A percentile compares a stretch with the other conserved stretches of the same genome.
These are phyloP conservation scores for Yponomeuta malinellus DNA, from an alignment of 2,888 invertebrate species.

Conservation along the genomic window DNA sequence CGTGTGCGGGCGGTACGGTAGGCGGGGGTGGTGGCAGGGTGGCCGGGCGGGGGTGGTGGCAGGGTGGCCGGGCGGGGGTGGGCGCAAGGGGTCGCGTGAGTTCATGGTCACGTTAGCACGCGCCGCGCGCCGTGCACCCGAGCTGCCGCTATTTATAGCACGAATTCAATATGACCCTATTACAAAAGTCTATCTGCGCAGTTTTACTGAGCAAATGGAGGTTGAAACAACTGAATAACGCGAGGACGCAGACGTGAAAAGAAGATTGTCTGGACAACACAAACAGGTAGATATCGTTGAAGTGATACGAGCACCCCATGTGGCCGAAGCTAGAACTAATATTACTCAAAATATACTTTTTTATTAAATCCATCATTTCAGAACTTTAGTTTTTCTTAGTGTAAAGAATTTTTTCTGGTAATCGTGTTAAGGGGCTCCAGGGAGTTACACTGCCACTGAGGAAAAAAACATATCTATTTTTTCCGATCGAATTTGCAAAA, in stretches of 20 bases:
- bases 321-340: not conserved
- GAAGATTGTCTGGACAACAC: not conserved
- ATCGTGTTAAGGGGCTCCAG: no score
- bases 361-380: no score
- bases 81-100: conserved; percentile 53
- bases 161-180: conserved; percentile 1
- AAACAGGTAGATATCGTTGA: not conserved
- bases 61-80: conserved; percentile 16
- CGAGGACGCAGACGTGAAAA: not conserved
- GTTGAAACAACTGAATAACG: not conserved
- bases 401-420: no score
- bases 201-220: not conserved
- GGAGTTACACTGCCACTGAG: no score
- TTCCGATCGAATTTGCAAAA: no score
- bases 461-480: no score
- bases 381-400: no score
- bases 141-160: conserved; percentile 18
- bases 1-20: not conserved
- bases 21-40: conserved; percentile 5
- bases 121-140: conserved; percentile 27
- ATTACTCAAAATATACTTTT: not conserved
- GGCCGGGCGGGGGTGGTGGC: conserved; percentile 18
- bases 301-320: not conserved
- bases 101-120: conserved; percentile 54
- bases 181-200: not conserved